These are phyloP conservation scores for Phrynosoma blainvillii DNA, from an alignment of 2,113 vertebrate species.

Conservation along the genomic window DNA sequence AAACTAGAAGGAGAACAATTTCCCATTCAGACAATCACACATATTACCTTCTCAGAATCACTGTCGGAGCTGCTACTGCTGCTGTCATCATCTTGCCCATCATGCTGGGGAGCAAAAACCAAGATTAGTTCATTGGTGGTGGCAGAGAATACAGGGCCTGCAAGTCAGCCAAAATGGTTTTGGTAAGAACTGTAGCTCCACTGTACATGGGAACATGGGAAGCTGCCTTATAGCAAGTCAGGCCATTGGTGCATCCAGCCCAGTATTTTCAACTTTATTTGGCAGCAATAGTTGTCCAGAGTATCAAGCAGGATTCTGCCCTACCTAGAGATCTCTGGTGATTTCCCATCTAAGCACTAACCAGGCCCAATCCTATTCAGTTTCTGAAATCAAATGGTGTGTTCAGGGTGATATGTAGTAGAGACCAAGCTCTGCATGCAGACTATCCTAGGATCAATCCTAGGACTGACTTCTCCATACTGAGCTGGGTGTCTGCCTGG, in stretches of 20 bases:
- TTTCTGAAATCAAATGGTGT: background rate
- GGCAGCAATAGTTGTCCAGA: too few species aligned
- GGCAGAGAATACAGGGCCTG: background rate
- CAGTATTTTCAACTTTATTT: too few species aligned
- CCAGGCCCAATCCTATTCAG: background rate
- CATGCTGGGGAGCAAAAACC: slow-evolving; percentile 37
- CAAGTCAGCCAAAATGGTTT: background rate
- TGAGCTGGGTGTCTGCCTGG: too few species aligned
- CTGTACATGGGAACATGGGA: too few species aligned
- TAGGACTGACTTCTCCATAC: too few species aligned
- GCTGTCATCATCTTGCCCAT: background rate
- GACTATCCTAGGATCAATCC: background rate
- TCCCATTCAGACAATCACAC: background rate
- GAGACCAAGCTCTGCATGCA: background rate
- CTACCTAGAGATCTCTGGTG: too few species aligned
- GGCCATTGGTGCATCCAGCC: too few species aligned
- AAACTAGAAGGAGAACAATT: background rate
- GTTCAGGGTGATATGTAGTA: too few species aligned
- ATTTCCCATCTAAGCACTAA: too few species aligned
- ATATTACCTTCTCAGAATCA: slow-evolving; percentile 50
- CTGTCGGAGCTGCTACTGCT: slow-evolving; percentile 52
- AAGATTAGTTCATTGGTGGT: background rate
- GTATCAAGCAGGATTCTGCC: too few species aligned
- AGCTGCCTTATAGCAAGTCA: too few species aligned
- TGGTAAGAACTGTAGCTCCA: background rate